Evolutionary conservation across 2,113 vertebrate genomes (phyloP).

Genomic region (Pachycephala philippinensis): DNA sequence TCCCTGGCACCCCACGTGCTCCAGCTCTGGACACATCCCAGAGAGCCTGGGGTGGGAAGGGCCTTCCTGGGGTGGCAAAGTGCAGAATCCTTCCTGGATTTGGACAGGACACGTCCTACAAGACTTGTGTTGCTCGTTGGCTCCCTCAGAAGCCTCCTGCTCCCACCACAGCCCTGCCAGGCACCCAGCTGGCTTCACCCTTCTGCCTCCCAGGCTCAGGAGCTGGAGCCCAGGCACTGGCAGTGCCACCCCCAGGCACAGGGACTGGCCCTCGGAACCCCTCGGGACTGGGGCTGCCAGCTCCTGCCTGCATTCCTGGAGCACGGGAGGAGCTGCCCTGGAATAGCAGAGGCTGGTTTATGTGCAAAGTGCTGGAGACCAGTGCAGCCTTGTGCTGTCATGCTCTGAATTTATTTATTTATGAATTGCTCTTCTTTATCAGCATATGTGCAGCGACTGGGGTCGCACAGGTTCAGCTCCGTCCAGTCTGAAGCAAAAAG

Average conservation of each 20-base stretch:
- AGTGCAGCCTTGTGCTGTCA: neutral
- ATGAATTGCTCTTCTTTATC: neutral
- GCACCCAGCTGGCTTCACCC: neutral
- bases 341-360: rapidly evolving
- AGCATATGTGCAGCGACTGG: neutral
- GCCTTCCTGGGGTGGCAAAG: neutral
- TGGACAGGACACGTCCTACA: rapidly evolving
- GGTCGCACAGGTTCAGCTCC: neutral
- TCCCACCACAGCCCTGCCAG: neutral
- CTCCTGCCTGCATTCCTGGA: neutral
- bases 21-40: rapidly evolving
- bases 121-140: neutral
- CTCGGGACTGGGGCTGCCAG: rapidly evolving
- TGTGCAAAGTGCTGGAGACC: neutral
- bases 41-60: neutral
- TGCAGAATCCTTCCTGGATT: neutral
- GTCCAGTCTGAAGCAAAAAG: neutral
- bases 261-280: neutral
- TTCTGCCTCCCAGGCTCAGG: neutral
- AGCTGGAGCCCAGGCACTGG: neutral
- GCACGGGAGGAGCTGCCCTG: neutral
- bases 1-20: neutral
- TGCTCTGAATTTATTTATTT: neutral
- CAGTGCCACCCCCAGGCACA: neutral
- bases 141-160: neutral